Evolutionary conservation across 1,140 invertebrate genomes (phyloP), one percentile per base, ranked within the genome.

Genomic region (Nasonia longicornis): DNA sequence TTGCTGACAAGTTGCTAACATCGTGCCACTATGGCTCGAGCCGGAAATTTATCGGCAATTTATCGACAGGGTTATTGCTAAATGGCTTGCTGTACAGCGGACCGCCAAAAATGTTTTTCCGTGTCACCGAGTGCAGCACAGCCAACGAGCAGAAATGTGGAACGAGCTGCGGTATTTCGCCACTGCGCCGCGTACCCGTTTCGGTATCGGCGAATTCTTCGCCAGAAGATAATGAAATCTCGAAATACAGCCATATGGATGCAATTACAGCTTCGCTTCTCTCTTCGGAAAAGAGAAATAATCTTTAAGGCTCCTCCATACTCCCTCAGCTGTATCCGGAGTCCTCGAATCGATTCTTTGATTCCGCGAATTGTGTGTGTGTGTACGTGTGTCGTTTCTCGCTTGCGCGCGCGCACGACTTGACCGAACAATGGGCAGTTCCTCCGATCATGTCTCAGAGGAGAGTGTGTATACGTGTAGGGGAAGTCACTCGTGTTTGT

Each of bases 291-390:
- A 31, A 45, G 26, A 77, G 38, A 66, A 22, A 75, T 16, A 31
- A 29, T 31, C 58, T 42, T n/a, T 63, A 22, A 12, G 29, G 52
- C 20, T 52, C 20, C 35, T 45, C 16, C 10, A 6, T 26, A n/a
- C 71, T 29, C 31, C 31, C 11, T 64, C 14, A 66, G 64, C n/a
- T 79, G 72, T 72, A 72, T 79, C 77, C 69, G 67, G 77, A 71
- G 69, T 79, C 77, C 31, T 26, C 45, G 48, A 72, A 72, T 79
- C 77, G 77, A 79, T 79, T 79, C 77, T 79, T 72, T 52, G 77
- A 79, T 72, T 79, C 77, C 10, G 48, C 69, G 77, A 79, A 79
- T 52, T 31, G 42, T 22, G 64, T 64, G 29, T 67, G 29, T 66
- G 14, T 22, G 22, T 42, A 35, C 20, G 52, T 58, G 38, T 10